Base-by-base conservation (phyloP, 2,113 vertebrate species). In the Phrynosoma blainvillii region DNA sequence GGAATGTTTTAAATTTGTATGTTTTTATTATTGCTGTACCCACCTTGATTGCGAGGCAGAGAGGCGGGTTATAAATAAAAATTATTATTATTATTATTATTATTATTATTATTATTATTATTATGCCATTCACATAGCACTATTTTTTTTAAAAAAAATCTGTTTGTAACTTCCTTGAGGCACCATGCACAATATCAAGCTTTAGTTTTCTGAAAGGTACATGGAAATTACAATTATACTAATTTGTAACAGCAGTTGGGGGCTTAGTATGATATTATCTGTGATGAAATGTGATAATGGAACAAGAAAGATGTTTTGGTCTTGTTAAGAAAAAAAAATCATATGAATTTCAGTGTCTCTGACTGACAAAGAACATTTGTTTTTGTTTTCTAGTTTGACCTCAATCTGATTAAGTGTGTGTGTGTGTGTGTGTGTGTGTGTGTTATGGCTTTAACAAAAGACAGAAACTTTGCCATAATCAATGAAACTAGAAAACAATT, bases 391-490 rank as follows among this genome's bases (percentile, higher is more conserved):
- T 71, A 71, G 27, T 30, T 10, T 12, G 27, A 3, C 7, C 68
- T 10, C 68, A 27, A 30, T 71, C 68, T 6, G 9, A 11, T 9
- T 3, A 11, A 11, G 68, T 27, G 59, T 71, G 59, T 59, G 56
- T 74, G 78, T 25, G 11, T 59, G 56, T 59, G 56, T 12, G 11
- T 70, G 47, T 5, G 47, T 21, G 11, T 30, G 52, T 75, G 76
- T 74, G 76, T 30, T 9, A 83, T 77, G 85, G 85, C 81, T 90
- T 68, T 86, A 89, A 92, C 36, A 88, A 68, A 92, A 89, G 90
- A 84, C 89, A 77, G 12, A 42, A 40, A 78, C 62, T 36, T 76
- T 91, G 80, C 47, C 75, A 14, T 74, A n/a, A 90, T 92, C 68
- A 86, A 13, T 83, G 30, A n/a, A 56, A 21, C 88, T 89, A 77